Evolutionary conservation across 2,888 invertebrate species (phyloP), one percentile per base, ranked within the genome.

Genomic region (Agriopis leucophaearia): DNA sequence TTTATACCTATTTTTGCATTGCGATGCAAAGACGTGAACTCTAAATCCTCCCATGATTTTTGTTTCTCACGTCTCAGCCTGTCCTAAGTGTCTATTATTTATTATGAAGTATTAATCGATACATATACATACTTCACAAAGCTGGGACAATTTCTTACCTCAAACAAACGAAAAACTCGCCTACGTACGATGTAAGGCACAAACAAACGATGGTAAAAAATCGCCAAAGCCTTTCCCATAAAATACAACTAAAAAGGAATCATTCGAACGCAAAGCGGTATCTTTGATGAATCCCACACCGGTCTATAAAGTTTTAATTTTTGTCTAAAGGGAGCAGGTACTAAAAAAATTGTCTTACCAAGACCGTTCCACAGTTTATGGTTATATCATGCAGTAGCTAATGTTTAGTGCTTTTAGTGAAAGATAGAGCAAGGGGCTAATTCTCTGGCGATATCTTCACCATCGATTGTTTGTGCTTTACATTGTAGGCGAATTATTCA

Each of bases 231-330:
- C 57, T 64, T 66, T 59, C 59, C 67, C 59, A 65, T 63, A 66
- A 72, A 74, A 67, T 38, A 58, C 55, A 60, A 63, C 57, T 55
- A 65, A 70, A 74, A 71, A 74, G 70, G 73, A 75, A 68, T 61
- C 68, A 75, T 57, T 71, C 68, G 67, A 72, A 74, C 69, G 67
- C 55, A 66, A 59, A 73, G 86, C 88, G 87, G 86, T 83, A 76
- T 85, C 84, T 89, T 88, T 89, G 85, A 87, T 83, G 85, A 83
- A 81, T 84, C 82, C 83, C 81, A 81, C 76, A 79, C 78, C 84
- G 76, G 78, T 83, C 82, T 87, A 85, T 87, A 89, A 88, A 89
- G 81, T 85, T 88, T 87, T 87, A 85, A 89, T 90, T 88, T 86
- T 88, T 83, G 81, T 80, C 86, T 84, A 83, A 86, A 87, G 83